Evolutionary conservation across 2,797 vertebrate genomes (phyloP).

Genomic region (Crotalus adamanteus): DNA sequence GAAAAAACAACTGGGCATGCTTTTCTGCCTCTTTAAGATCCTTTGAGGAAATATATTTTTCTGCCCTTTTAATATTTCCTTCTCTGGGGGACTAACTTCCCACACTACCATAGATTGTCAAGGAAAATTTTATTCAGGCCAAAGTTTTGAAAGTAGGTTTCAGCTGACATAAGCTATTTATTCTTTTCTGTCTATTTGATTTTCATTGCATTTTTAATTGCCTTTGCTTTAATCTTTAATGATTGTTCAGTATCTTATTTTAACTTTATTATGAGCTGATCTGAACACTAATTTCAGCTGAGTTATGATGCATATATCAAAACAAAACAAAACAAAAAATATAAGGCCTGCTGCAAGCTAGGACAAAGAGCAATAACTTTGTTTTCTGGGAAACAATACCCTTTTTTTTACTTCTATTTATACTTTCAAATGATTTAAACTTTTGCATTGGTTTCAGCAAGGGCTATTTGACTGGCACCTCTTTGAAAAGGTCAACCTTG

Average conservation of each 20-base stretch:
- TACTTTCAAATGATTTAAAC: background rate
- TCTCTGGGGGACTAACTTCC: no score
- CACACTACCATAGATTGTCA: background rate
- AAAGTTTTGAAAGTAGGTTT: background rate
- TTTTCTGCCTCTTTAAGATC: no score
- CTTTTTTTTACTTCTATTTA: background rate
- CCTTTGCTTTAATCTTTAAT: background rate
- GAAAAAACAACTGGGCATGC: no score
- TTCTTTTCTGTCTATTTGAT: background rate
- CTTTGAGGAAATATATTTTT: no score
- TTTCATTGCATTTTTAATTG: background rate
- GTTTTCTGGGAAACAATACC: background rate
- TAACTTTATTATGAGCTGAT: background rate
- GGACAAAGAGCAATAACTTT: background rate
- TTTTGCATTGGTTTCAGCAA: background rate
- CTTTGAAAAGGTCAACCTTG: background rate
- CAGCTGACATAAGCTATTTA: background rate
- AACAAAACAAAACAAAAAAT: background rate
- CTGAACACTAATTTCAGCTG: background rate
- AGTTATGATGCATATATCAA: background rate
- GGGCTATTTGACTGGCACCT: background rate
- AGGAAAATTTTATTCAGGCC: background rate
- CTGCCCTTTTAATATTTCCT: no score
- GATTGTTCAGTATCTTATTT: background rate
- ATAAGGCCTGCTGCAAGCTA: background rate